Conservation (phyloP, 2,797 vertebrate genomes). For the Brachyalestes nurse region DNA sequence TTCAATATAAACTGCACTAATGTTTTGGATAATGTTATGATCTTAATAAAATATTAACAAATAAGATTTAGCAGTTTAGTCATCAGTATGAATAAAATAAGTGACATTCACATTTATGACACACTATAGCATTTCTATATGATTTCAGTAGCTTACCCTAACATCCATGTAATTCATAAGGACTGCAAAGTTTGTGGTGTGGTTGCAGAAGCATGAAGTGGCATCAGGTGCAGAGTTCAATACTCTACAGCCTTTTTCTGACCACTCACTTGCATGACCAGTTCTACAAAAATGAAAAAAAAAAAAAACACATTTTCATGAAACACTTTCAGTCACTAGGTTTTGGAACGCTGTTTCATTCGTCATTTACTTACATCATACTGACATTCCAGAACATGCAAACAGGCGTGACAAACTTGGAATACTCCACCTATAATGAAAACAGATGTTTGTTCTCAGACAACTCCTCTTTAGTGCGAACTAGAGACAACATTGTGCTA, state of each 20-base stretch:
- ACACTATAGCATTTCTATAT: neutral
- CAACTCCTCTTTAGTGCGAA: neutral
- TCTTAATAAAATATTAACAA: neutral
- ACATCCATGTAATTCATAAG: conserved; percentile 80
- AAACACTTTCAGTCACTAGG: neutral
- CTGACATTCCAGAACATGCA: conserved; percentile 83
- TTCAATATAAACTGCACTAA: neutral
- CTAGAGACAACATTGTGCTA: neutral
- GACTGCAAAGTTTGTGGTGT: conserved; percentile 85
- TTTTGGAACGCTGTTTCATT: neutral
- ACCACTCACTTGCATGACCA: conserved; percentile 71
- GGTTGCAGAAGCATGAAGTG: conserved; percentile 81
- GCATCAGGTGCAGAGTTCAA: conserved; percentile 61
- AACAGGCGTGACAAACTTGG: conserved; percentile 63
- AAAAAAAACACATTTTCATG: conserved; percentile 12
- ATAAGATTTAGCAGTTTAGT: neutral
- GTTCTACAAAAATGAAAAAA: conserved; percentile 58
- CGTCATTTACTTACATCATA: conserved; percentile 73
- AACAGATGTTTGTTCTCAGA: conserved; percentile 56
- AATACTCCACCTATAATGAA: conserved; percentile 70
- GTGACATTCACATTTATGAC: neutral
- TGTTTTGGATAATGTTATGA: neutral
- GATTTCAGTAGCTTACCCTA: conserved; percentile 31
- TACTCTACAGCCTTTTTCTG: conserved; percentile 76
- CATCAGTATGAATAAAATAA: neutral